Conservation (phyloP, 2,888 invertebrate genomes). For the Allygus modestus region DNA sequence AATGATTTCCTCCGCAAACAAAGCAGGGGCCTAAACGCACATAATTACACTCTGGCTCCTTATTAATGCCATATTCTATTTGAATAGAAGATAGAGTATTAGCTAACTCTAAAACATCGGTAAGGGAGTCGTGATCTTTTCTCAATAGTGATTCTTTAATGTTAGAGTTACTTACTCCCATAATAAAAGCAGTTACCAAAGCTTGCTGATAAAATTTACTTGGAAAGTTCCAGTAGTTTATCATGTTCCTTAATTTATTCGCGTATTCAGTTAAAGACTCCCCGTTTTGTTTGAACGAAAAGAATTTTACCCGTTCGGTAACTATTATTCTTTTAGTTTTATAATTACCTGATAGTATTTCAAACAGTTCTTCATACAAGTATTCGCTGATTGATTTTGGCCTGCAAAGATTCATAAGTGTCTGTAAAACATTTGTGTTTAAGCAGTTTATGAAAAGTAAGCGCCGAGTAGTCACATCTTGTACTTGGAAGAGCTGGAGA, state of each 20-base stretch:
- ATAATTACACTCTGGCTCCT: background rate
- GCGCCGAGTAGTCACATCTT: background rate
- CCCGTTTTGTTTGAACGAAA: background rate
- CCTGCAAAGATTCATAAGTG: background rate
- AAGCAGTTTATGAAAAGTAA: background rate
- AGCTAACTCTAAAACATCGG: background rate
- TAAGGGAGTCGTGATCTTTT: background rate
- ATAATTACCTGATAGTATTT: background rate
- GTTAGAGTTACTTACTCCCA: background rate
- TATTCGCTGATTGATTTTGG: background rate
- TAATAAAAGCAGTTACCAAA: background rate
- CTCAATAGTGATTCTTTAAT: constrained; percentile 12
- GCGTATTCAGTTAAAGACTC: background rate
- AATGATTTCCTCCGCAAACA: constrained; percentile 19
- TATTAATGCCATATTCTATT: background rate
- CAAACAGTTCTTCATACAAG: background rate
- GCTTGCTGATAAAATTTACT: background rate
- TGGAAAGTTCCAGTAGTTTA: background rate
- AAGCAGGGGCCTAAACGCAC: background rate
- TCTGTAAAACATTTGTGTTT: background rate
- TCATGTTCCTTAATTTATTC: background rate
- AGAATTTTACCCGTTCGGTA: background rate
- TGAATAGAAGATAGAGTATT: background rate
- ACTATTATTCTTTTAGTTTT: constrained; percentile 6
- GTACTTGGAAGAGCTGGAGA: background rate